These are phyloP conservation scores for zebrafish (Danio rerio) DNA, from an alignment of 2,113 vertebrate genomes.

Conservation along the genomic window GRCz12tu NC_133198.1:22673001-22673500, in stretches of 20 bases:
- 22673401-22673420: not conserved
- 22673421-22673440: not conserved
- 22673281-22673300: not conserved
- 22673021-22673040: no score
- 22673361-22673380: not conserved
- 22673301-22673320: not conserved
- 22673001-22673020: no score
- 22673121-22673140: not conserved
- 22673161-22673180: conserved; percentile 7
- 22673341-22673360: not conserved
- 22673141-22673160: not conserved
- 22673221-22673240: not conserved
- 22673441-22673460: conserved; percentile 56
- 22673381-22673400: not conserved
- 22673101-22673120: no score
- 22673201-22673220: conserved; percentile 20
- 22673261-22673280: not conserved
- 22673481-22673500: conserved; percentile 61
- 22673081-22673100: no score
- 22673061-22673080: no score
- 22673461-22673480: conserved; percentile 50
- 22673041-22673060: no score
- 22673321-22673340: not conserved
- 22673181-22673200: not conserved
- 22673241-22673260: conserved; percentile 3